Conservation (phyloP, 2,113 vertebrate genomes). For the Plecotus auritus region DNA sequence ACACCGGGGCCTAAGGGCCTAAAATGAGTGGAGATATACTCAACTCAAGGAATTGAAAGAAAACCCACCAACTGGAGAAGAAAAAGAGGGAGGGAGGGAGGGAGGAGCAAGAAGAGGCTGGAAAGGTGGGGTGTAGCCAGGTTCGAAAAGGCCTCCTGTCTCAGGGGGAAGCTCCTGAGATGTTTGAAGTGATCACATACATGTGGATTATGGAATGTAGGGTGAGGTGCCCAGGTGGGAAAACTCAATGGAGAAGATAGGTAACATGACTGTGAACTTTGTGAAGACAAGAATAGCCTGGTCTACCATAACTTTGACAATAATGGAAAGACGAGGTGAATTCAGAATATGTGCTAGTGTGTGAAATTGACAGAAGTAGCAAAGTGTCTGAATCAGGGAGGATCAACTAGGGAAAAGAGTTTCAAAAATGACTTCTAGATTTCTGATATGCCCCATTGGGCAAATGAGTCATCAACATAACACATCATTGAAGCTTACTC, state of each 20-base stretch:
- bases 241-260: not conserved
- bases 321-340: not conserved
- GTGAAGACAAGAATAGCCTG: too few species aligned
- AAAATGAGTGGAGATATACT: not conserved
- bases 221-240: accelerated
- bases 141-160: too few species aligned
- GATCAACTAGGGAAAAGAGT: not conserved
- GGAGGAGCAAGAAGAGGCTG: not conserved
- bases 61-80: not conserved
- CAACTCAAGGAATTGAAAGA: not conserved
- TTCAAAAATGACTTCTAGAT: not conserved
- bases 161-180: not conserved
- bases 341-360: not conserved
- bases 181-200: not conserved
- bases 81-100: not conserved
- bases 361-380: not conserved
- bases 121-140: not conserved
- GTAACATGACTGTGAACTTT: not conserved
- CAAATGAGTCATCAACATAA: too few species aligned
- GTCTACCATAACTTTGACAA: accelerated
- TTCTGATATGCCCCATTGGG: not conserved
- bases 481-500: not conserved
- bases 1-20: not conserved
- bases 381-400: not conserved
- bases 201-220: accelerated